These are phyloP conservation scores for Hydrochoerus hydrochaeris DNA, from an alignment of 2,113 vertebrate species.

Conservation along the genomic window DNA sequence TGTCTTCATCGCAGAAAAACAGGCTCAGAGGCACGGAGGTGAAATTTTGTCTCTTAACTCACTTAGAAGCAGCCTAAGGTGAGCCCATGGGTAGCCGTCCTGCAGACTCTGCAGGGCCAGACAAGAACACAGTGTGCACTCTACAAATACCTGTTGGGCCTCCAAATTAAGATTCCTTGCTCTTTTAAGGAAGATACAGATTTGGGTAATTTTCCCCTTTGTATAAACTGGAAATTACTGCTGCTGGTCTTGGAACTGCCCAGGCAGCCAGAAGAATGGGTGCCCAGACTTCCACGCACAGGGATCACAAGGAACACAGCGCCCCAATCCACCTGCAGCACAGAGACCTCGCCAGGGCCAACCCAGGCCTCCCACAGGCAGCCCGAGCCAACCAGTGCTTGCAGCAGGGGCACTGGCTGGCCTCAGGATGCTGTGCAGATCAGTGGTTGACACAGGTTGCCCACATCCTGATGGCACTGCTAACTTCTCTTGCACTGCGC, in stretches of 20 bases:
- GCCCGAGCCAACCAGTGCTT: neutral
- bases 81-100: no score
- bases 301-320: rapidly evolving
- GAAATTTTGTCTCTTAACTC: neutral
- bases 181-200: neutral
- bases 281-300: neutral
- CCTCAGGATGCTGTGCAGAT: no score
- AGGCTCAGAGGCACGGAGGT: neutral
- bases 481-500: neutral
- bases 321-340: rapidly evolving
- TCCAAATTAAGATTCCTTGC: neutral
- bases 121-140: neutral
- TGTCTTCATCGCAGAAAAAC: neutral
- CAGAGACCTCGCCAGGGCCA: rapidly evolving
- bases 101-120: neutral
- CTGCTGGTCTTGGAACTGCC: neutral
- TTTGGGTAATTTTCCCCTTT: neutral
- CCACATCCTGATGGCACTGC: no score
- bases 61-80: neutral
- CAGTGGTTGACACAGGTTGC: neutral
- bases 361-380: rapidly evolving
- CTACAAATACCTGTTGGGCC: neutral
- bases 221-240: neutral
- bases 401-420: rapidly evolving
- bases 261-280: neutral